Percentiles rank a stretch among this genome's conserved stretches.
Conservation (phyloP, 2,113 vertebrate genomes). For the Sinocyclocheilus anophthalmus region DNA sequence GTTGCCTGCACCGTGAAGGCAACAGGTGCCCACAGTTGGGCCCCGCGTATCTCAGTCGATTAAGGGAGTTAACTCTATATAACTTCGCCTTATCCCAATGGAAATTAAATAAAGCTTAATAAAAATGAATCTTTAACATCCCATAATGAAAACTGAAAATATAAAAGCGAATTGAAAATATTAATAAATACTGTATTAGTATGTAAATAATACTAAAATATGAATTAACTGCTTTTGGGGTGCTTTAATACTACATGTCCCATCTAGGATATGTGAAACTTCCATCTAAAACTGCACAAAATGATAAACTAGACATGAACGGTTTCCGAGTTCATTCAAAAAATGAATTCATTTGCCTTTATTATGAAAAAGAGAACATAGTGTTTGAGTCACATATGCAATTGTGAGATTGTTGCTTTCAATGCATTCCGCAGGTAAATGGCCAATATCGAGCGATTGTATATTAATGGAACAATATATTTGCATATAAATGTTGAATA, state of each 20-base stretch:
- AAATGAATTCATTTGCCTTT: slow-evolving; percentile 68
- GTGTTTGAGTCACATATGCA: slow-evolving; percentile 66
- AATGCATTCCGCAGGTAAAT: slow-evolving; percentile 63
- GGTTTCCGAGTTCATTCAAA: slow-evolving; percentile 56
- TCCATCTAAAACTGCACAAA: not conserved
- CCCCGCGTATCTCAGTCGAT: too few relatives aligned
- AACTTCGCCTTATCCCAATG: too few relatives aligned
- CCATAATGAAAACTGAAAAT: too few relatives aligned
- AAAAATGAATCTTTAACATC: too few relatives aligned
- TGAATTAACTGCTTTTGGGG: not conserved
- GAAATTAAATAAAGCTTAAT: too few relatives aligned
- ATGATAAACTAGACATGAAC: slow-evolving; percentile 42
- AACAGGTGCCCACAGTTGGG: too few relatives aligned
- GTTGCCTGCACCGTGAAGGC: too few relatives aligned
- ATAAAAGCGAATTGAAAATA: not conserved
- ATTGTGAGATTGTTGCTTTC: slow-evolving; percentile 60
- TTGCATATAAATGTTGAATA: slow-evolving; percentile 68
- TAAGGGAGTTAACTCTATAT: too few relatives aligned
- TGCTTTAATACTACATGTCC: not conserved
- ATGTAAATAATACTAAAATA: not conserved
- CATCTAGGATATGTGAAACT: not conserved
- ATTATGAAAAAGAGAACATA: slow-evolving; percentile 75
- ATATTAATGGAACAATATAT: slow-evolving; percentile 64
- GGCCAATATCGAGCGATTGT: slow-evolving; percentile 61
- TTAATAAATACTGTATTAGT: too few relatives aligned